Evolutionary conservation across 2,113 vertebrate species (phyloP).

Genomic region (Alouatta palliata): DNA sequence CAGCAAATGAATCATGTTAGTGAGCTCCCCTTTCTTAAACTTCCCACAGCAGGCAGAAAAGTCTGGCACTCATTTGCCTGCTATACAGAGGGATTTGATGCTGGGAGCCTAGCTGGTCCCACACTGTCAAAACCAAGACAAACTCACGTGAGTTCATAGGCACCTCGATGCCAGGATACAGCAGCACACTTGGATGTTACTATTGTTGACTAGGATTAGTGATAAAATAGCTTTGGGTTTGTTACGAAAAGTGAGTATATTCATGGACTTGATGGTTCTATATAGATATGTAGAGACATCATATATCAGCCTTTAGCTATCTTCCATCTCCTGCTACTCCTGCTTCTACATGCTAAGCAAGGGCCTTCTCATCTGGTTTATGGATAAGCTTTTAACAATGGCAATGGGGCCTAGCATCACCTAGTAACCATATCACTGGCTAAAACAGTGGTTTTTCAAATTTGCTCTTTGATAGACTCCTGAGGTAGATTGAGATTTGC

Average conservation of each 20-base stretch:
- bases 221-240: neutral
- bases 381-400: neutral
- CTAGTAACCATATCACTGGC: neutral
- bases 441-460: neutral
- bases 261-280: neutral
- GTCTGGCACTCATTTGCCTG: neutral
- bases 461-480: neutral
- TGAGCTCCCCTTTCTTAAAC: neutral
- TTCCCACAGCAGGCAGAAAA: neutral
- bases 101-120: neutral
- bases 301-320: neutral
- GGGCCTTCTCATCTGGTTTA: neutral
- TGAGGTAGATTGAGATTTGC: neutral
- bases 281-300: too few species aligned
- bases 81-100: rapidly evolving
- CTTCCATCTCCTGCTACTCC: neutral
- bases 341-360: neutral
- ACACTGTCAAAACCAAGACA: neutral
- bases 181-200: neutral
- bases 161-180: neutral
- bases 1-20: rapidly evolving
- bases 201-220: neutral
- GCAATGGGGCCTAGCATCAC: too few species aligned
- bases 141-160: neutral
- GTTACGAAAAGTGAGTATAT: neutral